Evolutionary conservation across 2,797 vertebrate genomes (phyloP), one percentile per base, ranked within the genome.

Genomic region (Gobio occitaniae): DNA sequence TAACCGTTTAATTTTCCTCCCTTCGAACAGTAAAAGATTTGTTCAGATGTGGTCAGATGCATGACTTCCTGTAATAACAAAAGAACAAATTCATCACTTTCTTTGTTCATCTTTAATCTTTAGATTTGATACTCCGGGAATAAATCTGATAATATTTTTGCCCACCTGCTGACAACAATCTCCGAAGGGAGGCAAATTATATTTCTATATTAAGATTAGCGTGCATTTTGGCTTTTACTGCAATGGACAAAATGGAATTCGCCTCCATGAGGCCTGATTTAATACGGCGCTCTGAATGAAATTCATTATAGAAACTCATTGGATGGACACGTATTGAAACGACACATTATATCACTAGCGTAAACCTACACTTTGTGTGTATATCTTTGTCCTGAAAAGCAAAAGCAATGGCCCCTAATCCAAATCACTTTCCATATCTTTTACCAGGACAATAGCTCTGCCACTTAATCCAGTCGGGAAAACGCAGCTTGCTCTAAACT

Each of bases 141-240:
- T 44, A 80, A 88, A 85, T 89, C 83, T 8, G 78, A 83, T 87
- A 78, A 86, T 88, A 86, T 88, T 85, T 74, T 86, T 81, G 76
- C 77, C 72, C 68, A 65, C 87, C 78, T 76, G 78, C 85, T 81
- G 80, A 80, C 79, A 86, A 76, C 77, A 82, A 74, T 88, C 32
- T 83, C 56, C 36, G 56, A 74, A 82, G 48, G 52, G 70, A 80
- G 78, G 77, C 77, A 78, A 41, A 82, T 86, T 88, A 81, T 85
- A 77, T 83, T 78, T 21, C 11, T 80, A 82, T 36, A 71, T 71
- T 48, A 25, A 86, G 81, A 83, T 84, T 68, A 77, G 47, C 44
- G 25, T 83, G 71, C 16, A 56, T 66, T 54, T 52, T 68, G 63
- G 61, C 11, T 68, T 32, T 68, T 66, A 29, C 16, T 0, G 9